Conservation (phyloP, 2,113 vertebrate species). For the Pseudorhombus dupliciocellatus region DNA sequence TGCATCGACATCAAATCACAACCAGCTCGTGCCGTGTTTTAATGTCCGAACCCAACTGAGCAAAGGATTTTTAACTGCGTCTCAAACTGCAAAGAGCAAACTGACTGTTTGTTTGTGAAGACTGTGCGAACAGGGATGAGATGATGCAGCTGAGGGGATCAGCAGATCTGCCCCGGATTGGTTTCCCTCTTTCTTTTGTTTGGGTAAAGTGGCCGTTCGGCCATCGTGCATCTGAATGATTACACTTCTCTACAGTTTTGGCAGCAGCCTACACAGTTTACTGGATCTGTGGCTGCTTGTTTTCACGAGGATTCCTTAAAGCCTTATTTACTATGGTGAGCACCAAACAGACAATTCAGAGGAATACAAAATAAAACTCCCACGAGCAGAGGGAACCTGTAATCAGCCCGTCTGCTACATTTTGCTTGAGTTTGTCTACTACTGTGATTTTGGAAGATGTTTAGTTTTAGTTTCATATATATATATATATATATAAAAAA, state of each 20-base stretch:
- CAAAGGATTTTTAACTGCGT: no score
- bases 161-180: neutral
- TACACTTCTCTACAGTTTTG: slow-evolving; percentile 25
- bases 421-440: neutral
- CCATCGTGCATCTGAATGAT: slow-evolving; percentile 24
- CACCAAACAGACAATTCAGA: slow-evolving; percentile 10
- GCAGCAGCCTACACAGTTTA: slow-evolving; percentile 28
- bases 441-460: neutral
- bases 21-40: no score
- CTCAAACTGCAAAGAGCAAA: no score
- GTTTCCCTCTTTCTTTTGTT: slow-evolving; percentile 23
- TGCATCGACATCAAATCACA: no score
- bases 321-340: slow-evolving; percentile 4
- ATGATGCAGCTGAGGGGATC: slow-evolving; percentile 11
- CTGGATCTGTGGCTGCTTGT: slow-evolving; percentile 36
- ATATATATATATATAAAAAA: neutral
- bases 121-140: neutral
- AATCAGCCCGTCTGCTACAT: neutral
- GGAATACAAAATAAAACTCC: slow-evolving; percentile 1
- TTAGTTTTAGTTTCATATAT: neutral
- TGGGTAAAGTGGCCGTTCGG: slow-evolving; percentile 33
- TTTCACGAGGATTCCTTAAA: slow-evolving; percentile 43
- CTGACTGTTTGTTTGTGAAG: no score
- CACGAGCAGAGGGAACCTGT: neutral
- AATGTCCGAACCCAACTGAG: no score